Base-by-base conservation (phyloP, 2,113 vertebrate species). In the Pseudorasbora parva region DNA sequence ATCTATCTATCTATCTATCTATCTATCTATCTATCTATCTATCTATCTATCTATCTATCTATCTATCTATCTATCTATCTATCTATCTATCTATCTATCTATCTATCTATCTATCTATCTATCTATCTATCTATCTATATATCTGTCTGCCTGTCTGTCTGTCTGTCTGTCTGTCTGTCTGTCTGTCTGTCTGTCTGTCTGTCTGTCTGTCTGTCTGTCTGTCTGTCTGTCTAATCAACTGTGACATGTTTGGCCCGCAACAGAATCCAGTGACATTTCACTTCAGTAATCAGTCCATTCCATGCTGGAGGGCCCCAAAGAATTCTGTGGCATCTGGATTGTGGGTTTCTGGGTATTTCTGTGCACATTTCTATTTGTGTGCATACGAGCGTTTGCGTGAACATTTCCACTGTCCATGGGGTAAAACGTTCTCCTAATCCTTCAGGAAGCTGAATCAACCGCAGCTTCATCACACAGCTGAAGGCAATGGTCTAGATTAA, bases 321-420 rank as follows among this genome's bases (percentile, higher is more conserved):
- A 49, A 76, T 60, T 72, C 25, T 45, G 57, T 69, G 62, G 23
- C 85, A 90, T 88, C 83, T 86, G 86, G 83, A 81, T 51, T 71
- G 71, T 47, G 54, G 12, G 17, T 79, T 66, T 82, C n/a, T 66
- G 33, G 68, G 59, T 27, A 33, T 15, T 30, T 81, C 62, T n/a
- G 66, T 41, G 19, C 8, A 69, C 33, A 69, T 41, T 62, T 17
- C 11, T 56, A 19, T 33, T 72, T 74, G 14, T 51, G 62, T 66
- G 62, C 12, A 33, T 14, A 57, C 21, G 76, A 9, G 19, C 0
- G 21, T 83, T 68, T 72, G 71, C 77, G 82, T 69, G 33, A 11
- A 12, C 66, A 69, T 14, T 21, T 14, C 11, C 25, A 25, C 43
- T 47, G 25, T 51, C 71, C 45, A 9, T 14, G 76, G 79, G 45